Base-by-base conservation (phyloP, 2,113 vertebrate species). In the Pterocles burchelli region DNA sequence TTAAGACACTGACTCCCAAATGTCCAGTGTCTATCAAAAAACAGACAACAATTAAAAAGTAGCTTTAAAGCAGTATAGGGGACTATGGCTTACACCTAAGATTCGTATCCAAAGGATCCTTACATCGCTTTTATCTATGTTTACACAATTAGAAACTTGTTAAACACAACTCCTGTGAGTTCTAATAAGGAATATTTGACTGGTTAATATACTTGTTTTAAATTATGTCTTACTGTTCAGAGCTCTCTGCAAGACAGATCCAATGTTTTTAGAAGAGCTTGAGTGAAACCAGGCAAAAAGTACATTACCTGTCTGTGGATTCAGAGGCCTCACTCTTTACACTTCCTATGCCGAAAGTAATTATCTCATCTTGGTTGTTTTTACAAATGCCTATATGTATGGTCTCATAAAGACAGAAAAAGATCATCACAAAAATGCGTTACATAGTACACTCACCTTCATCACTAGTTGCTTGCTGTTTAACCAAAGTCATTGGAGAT, bases 401-500 rank as follows among this genome's bases (percentile, higher is more conserved):
- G 1, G 20, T 51, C 49, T 76, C 45, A 71, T 11, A 85, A 28
- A 55, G 33, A 51, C 29, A 76, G 41, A 61, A 57, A 67, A 33
- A 38, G 12, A 43, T 77, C 11, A 29, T 45, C 19, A 43, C 19
- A 82, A 62, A 85, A 54, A 62, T 10, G 1, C 45, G 34, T 34
- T 88, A 38, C 79, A 87, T 29, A 25, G 9, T 45, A 65, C 4
- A 68, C 98, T 96, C 91, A 99, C 99, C 99, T 96, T 99, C 99
- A 74, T 99, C 99, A 83, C 98, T 99, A 81, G 91, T 71, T 63
- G 97, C 94, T 92, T 99, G 99, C 59, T 99, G 99, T 94, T 99
- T 99, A 90, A 99, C 99, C 25, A 99, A 96, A 34, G 98, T 99
- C 97, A 99, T 98, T 62, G 98, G 98, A 46, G 99, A 99, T 93